These are phyloP conservation scores for Echinometra lucunter DNA, from an alignment of 53 echinoderm and acorn worm species.

Conservation along the genomic window DNA sequence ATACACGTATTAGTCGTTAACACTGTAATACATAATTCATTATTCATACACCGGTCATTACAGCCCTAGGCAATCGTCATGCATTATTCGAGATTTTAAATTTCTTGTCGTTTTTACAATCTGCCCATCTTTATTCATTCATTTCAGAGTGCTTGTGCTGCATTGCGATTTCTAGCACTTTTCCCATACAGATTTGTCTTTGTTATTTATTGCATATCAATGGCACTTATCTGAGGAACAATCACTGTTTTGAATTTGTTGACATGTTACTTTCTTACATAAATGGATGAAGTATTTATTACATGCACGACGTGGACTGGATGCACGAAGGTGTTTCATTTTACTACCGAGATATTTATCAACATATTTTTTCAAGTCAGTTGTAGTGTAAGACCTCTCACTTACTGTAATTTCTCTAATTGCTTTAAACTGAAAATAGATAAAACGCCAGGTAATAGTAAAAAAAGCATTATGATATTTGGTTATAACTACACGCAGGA, in stretches of 20 bases:
- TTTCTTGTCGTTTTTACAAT: constrained; percentile 5
- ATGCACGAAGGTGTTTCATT: not conserved
- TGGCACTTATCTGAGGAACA: not conserved
- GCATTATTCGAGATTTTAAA: not conserved
- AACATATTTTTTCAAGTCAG: too few species aligned
- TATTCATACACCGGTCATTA: not conserved
- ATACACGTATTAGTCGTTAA: constrained; percentile 6
- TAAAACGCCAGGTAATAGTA: too few species aligned
- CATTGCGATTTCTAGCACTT: not conserved
- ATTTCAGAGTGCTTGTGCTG: not conserved
- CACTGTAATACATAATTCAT: not conserved
- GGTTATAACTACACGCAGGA: not conserved
- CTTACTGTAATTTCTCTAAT: too few species aligned
- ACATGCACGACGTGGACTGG: not conserved
- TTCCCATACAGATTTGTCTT: not conserved
- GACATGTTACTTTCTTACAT: not conserved
- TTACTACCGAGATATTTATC: not conserved
- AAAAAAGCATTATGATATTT: not conserved
- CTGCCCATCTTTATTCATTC: not conserved
- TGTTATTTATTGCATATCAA: not conserved
- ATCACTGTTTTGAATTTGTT: not conserved
- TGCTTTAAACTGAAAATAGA: too few species aligned
- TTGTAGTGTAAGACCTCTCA: too few species aligned
- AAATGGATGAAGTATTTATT: not conserved
- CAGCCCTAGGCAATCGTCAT: not conserved